Conservation (phyloP, 2,888 invertebrate species). For the Yponomeuta malinellus region DNA sequence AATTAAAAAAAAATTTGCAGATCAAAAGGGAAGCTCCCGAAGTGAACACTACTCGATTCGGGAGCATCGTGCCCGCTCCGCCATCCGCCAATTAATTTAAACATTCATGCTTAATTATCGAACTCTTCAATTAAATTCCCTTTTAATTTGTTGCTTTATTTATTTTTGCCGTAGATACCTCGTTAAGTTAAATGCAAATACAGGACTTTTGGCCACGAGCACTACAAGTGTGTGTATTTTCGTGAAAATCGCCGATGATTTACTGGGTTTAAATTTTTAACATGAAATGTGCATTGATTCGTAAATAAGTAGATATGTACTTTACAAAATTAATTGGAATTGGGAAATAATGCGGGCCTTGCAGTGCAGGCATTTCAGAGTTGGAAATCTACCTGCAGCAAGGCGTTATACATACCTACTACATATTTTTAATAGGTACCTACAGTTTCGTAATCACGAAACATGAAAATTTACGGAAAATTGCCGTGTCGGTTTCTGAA, state of each 20-base stretch:
- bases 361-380: neutral
- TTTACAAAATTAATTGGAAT: neutral
- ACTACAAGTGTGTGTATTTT: conserved; percentile 21
- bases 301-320: neutral
- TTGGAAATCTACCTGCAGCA: too few species aligned
- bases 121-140: conserved; percentile 65
- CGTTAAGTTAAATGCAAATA: conserved; percentile 43
- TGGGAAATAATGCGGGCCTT: neutral
- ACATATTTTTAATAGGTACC: too few species aligned
- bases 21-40: neutral
- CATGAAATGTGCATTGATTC: neutral
- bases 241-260: neutral
- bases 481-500: too few species aligned
- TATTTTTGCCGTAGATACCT: conserved; percentile 39
- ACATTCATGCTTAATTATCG: conserved; percentile 72
- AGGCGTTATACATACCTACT: too few species aligned
- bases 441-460: too few species aligned
- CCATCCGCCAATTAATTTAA: conserved; percentile 67
- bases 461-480: too few species aligned
- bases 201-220: conserved; percentile 34
- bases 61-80: conserved; percentile 6
- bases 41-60: conserved; percentile 5
- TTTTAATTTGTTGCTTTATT: conserved; percentile 67
- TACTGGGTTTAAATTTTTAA: conserved; percentile 22
- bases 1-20: too few species aligned